Base-by-base conservation (phyloP, 2,888 invertebrate genomes). In the Netelia virgata region DNA sequence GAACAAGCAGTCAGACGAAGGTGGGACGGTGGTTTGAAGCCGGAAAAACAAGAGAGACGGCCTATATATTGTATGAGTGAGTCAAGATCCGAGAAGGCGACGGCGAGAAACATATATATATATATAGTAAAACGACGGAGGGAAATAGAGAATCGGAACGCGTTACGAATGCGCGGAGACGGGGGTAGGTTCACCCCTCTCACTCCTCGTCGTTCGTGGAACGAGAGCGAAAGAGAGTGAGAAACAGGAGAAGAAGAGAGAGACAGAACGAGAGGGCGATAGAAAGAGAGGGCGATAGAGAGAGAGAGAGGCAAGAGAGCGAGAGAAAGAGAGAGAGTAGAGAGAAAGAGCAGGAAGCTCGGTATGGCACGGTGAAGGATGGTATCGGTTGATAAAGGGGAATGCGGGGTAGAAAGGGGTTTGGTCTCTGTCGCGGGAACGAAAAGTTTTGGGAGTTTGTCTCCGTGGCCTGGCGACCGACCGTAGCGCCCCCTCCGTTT, bases 391-490 rank as follows among this genome's bases (percentile, higher is more conserved):
- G 77, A 77, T 69, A 69, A 77, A 69, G 77, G 68, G 69, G 68
- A 18, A 41, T 28, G 61, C 66, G 70, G 78, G 75, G 41, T 69
- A 74, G 63, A 55, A 53, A 69, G 75, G 74, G 74, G 77, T 72
- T 82, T 83, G 81, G 79, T 81, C 81, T 66, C 20, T n/a, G 53
- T 28, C 53, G 77, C 59, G 50, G 63, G 85, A 83, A 76, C 83
- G 75, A 86, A 86, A 86, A 86, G 73, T 86, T 86, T 86, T 18
- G 50, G 77, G 77, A 86, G 86, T 86, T 86, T 86, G 83, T 78
- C 84, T 77, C 75, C 61, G 75, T 23, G 74, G 73, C 73, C 69
- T 57, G 61, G 69, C 77, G 74, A 78, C 59, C 83, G 64, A 80
- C 50, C 79, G 59, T 53, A 57, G 43, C 55, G 23, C 75, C 68